Evolutionary conservation across 2,797 vertebrate genomes (phyloP).

Genomic region (Capromys pilorides): DNA sequence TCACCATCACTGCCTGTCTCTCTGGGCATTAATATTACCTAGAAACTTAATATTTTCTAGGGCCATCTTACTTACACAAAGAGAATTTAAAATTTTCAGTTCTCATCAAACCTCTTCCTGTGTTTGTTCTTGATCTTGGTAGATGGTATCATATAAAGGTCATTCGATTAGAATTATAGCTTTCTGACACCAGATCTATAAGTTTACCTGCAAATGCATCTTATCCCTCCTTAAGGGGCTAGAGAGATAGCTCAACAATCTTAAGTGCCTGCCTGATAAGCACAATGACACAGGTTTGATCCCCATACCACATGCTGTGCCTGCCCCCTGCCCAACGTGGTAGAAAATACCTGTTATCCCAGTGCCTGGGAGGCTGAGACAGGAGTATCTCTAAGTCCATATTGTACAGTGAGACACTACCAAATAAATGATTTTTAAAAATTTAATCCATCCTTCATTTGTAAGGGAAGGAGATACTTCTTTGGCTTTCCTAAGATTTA

Average conservation of each 20-base stretch:
- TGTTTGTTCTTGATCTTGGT: background rate
- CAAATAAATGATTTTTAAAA: no score
- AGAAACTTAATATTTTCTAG: slow-evolving; percentile 18
- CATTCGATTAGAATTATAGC: slow-evolving; percentile 4
- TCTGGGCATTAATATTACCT: background rate
- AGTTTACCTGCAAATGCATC: background rate
- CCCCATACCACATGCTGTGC: no score
- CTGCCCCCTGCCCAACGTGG: no score
- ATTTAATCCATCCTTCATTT: background rate
- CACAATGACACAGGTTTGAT: no score
- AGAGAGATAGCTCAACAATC: no score
- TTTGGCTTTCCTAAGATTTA: background rate
- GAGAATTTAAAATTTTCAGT: background rate
- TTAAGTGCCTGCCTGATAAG: no score
- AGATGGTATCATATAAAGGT: background rate
- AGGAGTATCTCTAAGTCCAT: no score
- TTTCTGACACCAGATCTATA: background rate
- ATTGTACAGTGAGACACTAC: no score
- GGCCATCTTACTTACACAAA: slow-evolving; percentile 17
- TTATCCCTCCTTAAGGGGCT: background rate
- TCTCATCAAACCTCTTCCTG: background rate
- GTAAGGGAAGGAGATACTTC: background rate
- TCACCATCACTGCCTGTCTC: background rate
- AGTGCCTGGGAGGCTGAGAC: no score
- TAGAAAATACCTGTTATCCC: no score